Percentiles rank a stretch among this genome's conserved stretches.
phyloP scores from a whole-genome alignment of 2,113 vertebrate genomes.

The Lepus timidus region DNA sequence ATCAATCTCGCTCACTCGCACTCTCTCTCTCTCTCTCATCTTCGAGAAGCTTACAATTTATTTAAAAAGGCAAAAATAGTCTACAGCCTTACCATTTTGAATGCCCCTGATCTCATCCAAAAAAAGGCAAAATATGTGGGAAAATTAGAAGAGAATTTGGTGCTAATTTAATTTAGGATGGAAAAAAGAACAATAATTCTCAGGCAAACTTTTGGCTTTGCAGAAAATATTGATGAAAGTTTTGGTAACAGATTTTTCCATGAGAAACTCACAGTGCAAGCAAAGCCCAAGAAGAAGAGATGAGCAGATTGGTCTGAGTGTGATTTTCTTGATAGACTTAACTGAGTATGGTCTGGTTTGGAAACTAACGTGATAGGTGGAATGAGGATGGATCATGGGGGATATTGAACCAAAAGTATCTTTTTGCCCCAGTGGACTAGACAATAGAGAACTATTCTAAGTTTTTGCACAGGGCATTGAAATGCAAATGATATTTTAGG shows the following conservation, averaged over 20 bases:
- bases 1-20: too few relatives aligned
- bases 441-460: not conserved
- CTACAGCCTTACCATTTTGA: too few relatives aligned
- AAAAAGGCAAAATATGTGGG: not conserved
- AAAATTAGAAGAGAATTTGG: conserved; percentile 41
- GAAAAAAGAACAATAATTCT: not conserved
- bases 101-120: too few relatives aligned
- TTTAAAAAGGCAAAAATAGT: not conserved
- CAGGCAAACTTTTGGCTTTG: conserved; percentile 5
- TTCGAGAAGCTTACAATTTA: not conserved
- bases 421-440: not conserved
- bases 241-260: conserved; percentile 15
- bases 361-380: not conserved
- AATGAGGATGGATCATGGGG: too few relatives aligned
- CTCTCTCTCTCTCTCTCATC: not conserved
- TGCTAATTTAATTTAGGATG: conserved; percentile 37
- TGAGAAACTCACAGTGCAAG: not conserved
- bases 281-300: not conserved
- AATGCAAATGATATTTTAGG: not conserved
- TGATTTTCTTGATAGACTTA: not conserved
- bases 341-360: not conserved
- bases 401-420: not conserved
- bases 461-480: not conserved
- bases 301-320: not conserved
- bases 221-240: not conserved